Conservation (phyloP, 2,797 vertebrate species). For the Emys orbicularis region DNA sequence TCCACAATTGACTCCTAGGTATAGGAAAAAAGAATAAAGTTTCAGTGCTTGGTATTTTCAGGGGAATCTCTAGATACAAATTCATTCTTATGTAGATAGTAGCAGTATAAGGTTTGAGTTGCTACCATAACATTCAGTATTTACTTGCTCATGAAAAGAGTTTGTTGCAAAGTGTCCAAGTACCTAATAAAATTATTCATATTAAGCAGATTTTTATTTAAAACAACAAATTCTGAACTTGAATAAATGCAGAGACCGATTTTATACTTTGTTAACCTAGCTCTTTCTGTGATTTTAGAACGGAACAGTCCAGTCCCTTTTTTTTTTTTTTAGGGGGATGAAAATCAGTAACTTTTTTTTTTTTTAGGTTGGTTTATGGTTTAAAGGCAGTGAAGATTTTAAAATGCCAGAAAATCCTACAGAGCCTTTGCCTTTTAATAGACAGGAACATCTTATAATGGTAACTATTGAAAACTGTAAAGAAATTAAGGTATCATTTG, state of each 20-base stretch:
- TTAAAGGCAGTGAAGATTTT: constrained; percentile 79
- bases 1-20: background rate
- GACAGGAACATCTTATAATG: constrained; percentile 84
- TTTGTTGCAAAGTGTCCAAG: background rate
- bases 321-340: background rate
- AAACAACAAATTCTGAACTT: background rate
- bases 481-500: background rate
- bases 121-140: background rate
- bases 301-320: background rate
- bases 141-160: background rate
- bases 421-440: constrained; percentile 82
- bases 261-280: background rate
- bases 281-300: background rate
- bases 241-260: background rate
- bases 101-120: background rate
- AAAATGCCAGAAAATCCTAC: constrained; percentile 78
- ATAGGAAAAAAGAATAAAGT: background rate
- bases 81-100: background rate
- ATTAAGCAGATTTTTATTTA: background rate
- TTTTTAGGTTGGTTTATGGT: constrained; percentile 89
- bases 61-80: background rate
- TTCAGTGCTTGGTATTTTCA: background rate
- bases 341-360: constrained; percentile 13
- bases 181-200: background rate
- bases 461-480: constrained; percentile 75